Conservation (phyloP, 2,113 vertebrate species). For the Otus sunia region DNA sequence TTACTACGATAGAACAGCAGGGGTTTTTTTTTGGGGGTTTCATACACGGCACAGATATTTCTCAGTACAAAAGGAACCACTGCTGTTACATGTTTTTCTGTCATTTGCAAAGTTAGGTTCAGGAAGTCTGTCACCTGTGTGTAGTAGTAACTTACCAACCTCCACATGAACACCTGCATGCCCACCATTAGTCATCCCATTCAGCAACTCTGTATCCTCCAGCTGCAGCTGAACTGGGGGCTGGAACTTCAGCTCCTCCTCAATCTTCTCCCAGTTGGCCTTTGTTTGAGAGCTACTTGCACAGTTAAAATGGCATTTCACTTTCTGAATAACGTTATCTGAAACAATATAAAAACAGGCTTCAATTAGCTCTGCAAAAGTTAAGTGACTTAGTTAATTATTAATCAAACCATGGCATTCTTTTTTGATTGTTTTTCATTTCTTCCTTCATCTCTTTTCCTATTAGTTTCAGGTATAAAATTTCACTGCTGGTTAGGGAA, state of each 20-base stretch:
- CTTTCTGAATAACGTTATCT: slow-evolving; percentile 89
- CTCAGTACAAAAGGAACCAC: background rate
- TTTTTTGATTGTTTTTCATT: background rate
- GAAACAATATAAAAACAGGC: background rate
- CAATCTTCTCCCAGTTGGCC: slow-evolving; percentile 79
- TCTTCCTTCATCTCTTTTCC: background rate
- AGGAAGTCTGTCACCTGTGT: background rate
- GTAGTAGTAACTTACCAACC: slow-evolving; percentile 75
- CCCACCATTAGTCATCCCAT: slow-evolving; percentile 81
- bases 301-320: slow-evolving; percentile 87
- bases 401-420: fast-evolving
- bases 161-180: slow-evolving; percentile 67
- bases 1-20: fast-evolving
- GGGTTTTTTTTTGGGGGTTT: background rate
- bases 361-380: background rate
- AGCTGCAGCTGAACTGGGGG: slow-evolving; percentile 82
- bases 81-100: background rate
- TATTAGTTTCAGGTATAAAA: background rate
- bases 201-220: slow-evolving; percentile 79
- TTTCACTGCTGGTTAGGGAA: background rate
- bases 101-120: background rate
- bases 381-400: background rate
- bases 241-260: slow-evolving; percentile 80
- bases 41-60: fast-evolving
- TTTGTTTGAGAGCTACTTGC: slow-evolving; percentile 63